Evolutionary conservation across 2,797 vertebrate species (phyloP).

Genomic region (Coccyzus lansbergi): DNA sequence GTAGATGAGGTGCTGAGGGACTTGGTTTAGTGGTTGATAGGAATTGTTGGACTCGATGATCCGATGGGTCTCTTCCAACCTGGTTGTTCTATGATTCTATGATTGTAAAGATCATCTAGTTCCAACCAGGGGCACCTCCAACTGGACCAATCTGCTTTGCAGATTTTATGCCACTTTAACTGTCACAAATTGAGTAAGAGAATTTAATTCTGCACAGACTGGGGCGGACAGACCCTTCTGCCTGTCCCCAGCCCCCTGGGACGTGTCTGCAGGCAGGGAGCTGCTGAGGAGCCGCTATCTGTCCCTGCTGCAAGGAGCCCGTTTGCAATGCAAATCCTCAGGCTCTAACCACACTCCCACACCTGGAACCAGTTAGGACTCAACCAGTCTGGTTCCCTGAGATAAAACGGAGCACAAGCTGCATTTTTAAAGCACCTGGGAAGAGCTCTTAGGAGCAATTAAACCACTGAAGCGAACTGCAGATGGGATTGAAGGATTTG

Average conservation of each 20-base stretch:
- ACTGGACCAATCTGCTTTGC: neutral
- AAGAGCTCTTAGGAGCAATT: neutral
- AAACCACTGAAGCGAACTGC: neutral
- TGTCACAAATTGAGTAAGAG: too few species aligned
- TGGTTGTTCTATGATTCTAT: too few species aligned
- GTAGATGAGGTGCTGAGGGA: too few species aligned
- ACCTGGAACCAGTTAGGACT: neutral
- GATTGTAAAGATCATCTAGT: too few species aligned
- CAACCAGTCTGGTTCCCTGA: neutral
- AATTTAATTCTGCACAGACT: neutral
- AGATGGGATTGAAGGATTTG: neutral
- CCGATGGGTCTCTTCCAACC: too few species aligned
- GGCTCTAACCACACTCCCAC: neutral
- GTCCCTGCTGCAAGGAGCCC: neutral
- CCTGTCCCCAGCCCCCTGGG: neutral
- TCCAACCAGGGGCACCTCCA: too few species aligned
- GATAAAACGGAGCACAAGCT: neutral
- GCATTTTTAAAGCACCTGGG: neutral
- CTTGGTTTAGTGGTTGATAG: too few species aligned
- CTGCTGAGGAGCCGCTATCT: neutral
- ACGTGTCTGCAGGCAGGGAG: neutral
- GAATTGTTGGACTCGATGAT: too few species aligned
- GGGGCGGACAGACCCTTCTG: fast-evolving
- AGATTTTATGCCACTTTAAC: neutral
- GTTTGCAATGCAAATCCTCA: neutral